Percentiles rank a stretch among this genome's conserved stretches.
Evolutionary conservation across 2,113 vertebrate genomes (phyloP).

Genomic region (Sula dactylatra): DNA sequence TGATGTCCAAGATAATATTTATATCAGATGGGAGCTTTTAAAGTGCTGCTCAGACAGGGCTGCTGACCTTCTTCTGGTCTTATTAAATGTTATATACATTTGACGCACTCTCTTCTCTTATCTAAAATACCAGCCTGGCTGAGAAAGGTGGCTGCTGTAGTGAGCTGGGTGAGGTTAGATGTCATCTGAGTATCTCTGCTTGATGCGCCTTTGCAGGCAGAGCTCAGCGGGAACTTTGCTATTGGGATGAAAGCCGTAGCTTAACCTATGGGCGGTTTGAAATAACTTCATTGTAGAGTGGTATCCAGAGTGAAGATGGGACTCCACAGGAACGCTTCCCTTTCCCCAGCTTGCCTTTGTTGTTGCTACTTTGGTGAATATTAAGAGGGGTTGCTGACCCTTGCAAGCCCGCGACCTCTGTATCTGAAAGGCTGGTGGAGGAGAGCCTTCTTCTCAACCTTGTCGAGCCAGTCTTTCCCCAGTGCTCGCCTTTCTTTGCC

Average conservation of each 20-base stretch:
- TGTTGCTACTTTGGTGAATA: constrained; percentile 52
- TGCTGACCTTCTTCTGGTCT: constrained; percentile 10
- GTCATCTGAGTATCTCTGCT: constrained; percentile 33
- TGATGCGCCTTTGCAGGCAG: constrained; percentile 58
- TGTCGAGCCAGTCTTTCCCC: background rate
- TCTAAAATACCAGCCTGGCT: constrained; percentile 21
- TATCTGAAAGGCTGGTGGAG: constrained; percentile 54
- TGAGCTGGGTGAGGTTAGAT: constrained; percentile 47
- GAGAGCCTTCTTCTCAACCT: constrained; percentile 29
- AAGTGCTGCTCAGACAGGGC: background rate
- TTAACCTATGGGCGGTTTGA: constrained; percentile 57
- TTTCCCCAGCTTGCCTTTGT: constrained; percentile 63
- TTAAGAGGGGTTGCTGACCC: constrained; percentile 67
- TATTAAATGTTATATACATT: constrained; percentile 2
- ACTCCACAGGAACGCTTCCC: constrained; percentile 64
- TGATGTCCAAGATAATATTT: background rate
- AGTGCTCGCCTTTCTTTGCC: constrained; percentile 1
- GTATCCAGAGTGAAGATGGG: constrained; percentile 65
- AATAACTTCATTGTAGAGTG: constrained; percentile 54
- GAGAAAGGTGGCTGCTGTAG: constrained; percentile 44
- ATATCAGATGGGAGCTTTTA: constrained; percentile 16
- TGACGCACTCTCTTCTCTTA: background rate
- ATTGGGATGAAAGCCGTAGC: constrained; percentile 45
- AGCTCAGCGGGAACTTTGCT: constrained; percentile 29
- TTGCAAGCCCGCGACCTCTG: constrained; percentile 46